Evolutionary conservation across 2,113 vertebrate genomes (phyloP), one percentile per base, ranked within the genome.

Genomic region (Bagarius yarrelli): DNA sequence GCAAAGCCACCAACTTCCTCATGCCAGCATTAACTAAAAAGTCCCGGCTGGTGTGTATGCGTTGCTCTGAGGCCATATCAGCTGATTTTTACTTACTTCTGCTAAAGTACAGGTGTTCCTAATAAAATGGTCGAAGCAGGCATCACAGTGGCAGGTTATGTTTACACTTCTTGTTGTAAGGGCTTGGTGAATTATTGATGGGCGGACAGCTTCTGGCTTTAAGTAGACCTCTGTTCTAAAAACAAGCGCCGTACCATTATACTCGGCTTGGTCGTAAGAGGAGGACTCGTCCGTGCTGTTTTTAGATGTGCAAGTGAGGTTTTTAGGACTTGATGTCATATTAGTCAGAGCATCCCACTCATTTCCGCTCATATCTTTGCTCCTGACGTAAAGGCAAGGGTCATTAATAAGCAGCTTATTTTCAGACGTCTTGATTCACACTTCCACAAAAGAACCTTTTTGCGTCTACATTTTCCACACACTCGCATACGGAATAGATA

Each of bases 141-240:
- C n/a, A 21, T 50, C n/a, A 18, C 16, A 27, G 61, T 83, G 70
- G 55, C 70, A 47, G 66, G 47, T 57, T 79, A 76, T 57, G 83
- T 76, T 75, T 77, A 71, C 53, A 32, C 69, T 63, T 57, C n/a
- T 69, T 14, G 76, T 73, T 0, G 5, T 60, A 73, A 63, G n/a
- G 50, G 34, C 14, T 76, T 76, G 21, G 77, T 86, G 32, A 79
- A 80, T 86, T 77, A 86, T 84, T 80, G 71, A 82, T 79, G 32
- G 70, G 32, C 1, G 80, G 27, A 11, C 30, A 19, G 79, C 63
- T 52, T 78, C 34, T 34, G 70, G 21, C 77, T 55, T 86, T 40
- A 44, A 74, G 52, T 64, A 57, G 82, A 56, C 34, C n/a, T 4
- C 23, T 40, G 47, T 79, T 72, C 61, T 52, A 34, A 61, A 44